A percentile compares a stretch with the other conserved stretches of the same genome.
These are phyloP conservation scores for Pituophis catenifer DNA, from an alignment of 2,113 vertebrate genomes.

Conservation along the genomic window DNA sequence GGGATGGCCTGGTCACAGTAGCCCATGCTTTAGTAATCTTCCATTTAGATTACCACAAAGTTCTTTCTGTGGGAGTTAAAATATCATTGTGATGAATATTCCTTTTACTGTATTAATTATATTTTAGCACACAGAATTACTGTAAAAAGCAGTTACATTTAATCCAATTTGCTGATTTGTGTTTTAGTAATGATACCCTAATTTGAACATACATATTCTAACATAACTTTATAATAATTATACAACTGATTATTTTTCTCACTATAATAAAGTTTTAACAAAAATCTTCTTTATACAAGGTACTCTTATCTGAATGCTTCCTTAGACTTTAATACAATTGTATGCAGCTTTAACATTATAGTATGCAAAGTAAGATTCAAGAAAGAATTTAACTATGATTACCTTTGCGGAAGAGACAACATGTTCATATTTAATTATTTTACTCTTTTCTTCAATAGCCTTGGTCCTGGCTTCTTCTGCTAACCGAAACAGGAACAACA, in stretches of 20 bases:
- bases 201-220: neutral
- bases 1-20: neutral
- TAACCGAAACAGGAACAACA: constrained; percentile 74
- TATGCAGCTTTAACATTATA: neutral
- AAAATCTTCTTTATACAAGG: neutral
- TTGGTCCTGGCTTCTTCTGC: constrained; percentile 74
- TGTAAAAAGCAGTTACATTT: neutral
- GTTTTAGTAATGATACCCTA: neutral
- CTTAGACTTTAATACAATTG: neutral
- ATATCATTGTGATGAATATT: neutral
- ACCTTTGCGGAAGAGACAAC: constrained; percentile 74
- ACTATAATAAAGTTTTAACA: neutral
- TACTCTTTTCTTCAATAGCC: constrained; percentile 68
- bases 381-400: constrained; percentile 27
- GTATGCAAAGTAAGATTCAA: neutral
- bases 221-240: neutral
- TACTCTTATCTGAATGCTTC: neutral
- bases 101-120: neutral
- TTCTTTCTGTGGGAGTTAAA: neutral
- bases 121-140: neutral
- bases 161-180: neutral
- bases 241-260: neutral
- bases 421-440: constrained; percentile 71
- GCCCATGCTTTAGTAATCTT: neutral
- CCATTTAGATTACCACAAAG: neutral